Evolutionary conservation across 2,113 vertebrate species (phyloP).

Genomic region (Zosterops hypoxanthus): DNA sequence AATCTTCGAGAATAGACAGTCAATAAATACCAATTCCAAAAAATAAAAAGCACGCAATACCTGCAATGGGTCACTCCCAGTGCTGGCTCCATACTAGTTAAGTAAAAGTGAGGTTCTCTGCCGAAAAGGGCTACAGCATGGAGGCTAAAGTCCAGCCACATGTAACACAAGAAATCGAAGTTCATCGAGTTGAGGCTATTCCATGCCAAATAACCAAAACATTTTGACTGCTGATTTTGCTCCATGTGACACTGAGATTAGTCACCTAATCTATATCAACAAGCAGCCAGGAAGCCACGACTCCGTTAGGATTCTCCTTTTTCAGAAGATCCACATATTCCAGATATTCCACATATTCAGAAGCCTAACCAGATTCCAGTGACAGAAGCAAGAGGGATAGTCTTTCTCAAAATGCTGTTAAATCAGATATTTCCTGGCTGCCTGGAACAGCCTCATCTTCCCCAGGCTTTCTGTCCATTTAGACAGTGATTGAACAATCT

Average conservation of each 20-base stretch:
- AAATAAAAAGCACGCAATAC: background rate
- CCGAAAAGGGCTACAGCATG: background rate
- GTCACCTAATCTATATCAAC: background rate
- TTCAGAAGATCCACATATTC: background rate
- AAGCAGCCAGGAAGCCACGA: background rate
- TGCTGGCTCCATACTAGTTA: background rate
- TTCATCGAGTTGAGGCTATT: background rate
- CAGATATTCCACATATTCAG: too few species aligned
- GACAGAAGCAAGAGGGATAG: background rate
- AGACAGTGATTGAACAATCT: background rate
- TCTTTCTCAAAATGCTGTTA: background rate
- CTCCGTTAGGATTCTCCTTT: background rate
- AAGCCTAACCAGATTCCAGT: background rate
- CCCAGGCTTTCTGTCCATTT: background rate
- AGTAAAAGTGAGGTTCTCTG: background rate
- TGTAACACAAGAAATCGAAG: background rate
- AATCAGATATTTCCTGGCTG: background rate
- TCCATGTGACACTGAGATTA: background rate
- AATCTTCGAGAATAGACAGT: background rate
- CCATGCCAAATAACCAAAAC: background rate
- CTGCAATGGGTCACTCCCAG: background rate
- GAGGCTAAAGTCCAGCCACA: conserved; percentile 28
- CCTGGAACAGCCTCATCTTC: background rate
- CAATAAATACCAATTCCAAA: background rate
- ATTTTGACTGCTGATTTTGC: background rate